Conservation (phyloP, 2,888 invertebrate species). For the Eupeodes latifasciatus region DNA sequence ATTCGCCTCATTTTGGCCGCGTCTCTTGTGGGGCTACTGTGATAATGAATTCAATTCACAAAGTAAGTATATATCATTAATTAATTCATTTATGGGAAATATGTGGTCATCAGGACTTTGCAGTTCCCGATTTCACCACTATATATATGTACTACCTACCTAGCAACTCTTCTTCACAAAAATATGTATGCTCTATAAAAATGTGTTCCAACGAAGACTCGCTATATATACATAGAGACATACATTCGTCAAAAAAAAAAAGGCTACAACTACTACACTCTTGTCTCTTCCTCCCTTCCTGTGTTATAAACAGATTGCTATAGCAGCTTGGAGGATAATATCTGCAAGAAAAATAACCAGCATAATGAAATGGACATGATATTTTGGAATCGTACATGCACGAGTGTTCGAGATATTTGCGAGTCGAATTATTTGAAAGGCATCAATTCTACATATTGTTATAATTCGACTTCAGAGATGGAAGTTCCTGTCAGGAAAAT, state of each 20-base stretch:
- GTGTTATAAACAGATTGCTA: conserved; percentile 86
- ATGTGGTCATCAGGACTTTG: conserved; percentile 48
- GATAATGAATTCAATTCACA: conserved; percentile 86
- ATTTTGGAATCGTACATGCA: conserved; percentile 86
- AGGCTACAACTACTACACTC: background rate
- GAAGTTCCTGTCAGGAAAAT: conserved; percentile 85
- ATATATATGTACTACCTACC: background rate
- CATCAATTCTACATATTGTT: conserved; percentile 85
- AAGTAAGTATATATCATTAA: conserved; percentile 84
- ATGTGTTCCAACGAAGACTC: conserved; percentile 24
- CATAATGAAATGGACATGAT: conserved; percentile 83
- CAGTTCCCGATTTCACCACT: conserved; percentile 29
- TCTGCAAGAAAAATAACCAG: conserved; percentile 84
- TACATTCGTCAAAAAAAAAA: conserved; percentile 5
- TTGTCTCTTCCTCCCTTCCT: conserved; percentile 18
- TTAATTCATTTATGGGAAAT: conserved; percentile 63
- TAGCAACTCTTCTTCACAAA: background rate
- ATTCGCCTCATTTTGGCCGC: conserved; percentile 87
- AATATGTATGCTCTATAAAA: background rate
- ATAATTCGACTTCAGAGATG: conserved; percentile 80
- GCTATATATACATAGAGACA: too few species aligned
- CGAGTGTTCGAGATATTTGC: conserved; percentile 85
- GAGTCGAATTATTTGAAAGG: conserved; percentile 82
- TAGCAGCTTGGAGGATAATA: conserved; percentile 87
- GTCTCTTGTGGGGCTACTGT: conserved; percentile 89